Conservation (phyloP, 2,113 vertebrate genomes). For the Meriones unguiculatus region DNA sequence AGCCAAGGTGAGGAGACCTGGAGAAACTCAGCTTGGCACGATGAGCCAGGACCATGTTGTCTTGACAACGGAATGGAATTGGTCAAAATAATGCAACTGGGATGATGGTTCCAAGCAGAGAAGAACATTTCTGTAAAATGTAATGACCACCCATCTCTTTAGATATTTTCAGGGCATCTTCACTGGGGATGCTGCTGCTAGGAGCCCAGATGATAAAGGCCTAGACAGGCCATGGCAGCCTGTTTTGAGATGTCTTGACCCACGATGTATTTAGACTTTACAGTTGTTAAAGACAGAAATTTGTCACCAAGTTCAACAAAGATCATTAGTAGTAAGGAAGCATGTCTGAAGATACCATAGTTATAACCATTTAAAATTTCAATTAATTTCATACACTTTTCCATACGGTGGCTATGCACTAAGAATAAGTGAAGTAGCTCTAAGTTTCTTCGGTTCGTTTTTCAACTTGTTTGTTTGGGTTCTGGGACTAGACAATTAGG, state of each 20-base stretch:
- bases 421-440: background rate
- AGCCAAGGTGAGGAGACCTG: background rate
- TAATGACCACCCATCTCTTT: background rate
- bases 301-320: constrained; percentile 2
- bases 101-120: background rate
- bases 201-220: background rate
- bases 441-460: background rate
- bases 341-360: constrained; percentile 3
- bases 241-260: background rate
- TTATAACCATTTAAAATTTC: background rate
- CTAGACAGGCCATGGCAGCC: background rate
- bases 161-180: background rate
- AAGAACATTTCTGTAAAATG: background rate
- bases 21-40: background rate
- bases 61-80: background rate
- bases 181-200: background rate
- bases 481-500: background rate
- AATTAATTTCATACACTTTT: background rate
- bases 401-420: background rate
- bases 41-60: background rate
- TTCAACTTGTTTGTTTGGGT: background rate
- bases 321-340: background rate
- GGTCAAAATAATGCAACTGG: background rate
- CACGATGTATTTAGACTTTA: background rate
- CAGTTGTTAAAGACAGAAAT: background rate